phyloP scores from a whole-genome alignment of 2,888 invertebrate species.

The Xestia ashworthii region DNA sequence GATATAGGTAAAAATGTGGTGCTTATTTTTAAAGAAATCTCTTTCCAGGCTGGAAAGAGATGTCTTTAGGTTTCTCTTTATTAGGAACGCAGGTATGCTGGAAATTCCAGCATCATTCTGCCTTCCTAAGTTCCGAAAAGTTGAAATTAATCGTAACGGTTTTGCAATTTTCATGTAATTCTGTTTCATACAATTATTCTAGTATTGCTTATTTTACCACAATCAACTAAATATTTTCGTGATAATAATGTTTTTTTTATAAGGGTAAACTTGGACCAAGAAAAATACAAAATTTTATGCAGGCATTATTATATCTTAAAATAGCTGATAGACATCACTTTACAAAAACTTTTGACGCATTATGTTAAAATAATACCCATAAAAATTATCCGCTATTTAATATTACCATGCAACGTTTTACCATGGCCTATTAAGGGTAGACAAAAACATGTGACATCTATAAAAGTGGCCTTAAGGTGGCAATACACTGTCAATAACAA shows the following conservation, averaged over 20 bases:
- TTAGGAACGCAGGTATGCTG: no score
- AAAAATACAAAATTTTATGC: no score
- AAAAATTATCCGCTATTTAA: conserved; percentile 45
- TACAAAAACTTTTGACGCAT: conserved; percentile 15
- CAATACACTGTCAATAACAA: conserved; percentile 30
- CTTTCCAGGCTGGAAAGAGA: no score
- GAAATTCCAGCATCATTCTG: no score
- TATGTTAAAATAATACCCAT: conserved; percentile 21
- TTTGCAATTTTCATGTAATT: neutral
- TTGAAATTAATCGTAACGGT: neutral
- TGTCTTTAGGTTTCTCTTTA: no score
- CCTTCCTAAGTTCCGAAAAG: no score
- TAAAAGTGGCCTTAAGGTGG: conserved; percentile 20
- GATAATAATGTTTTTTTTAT: no score
- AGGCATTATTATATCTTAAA: neutral
- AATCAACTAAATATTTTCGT: neutral
- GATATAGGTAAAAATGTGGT: no score
- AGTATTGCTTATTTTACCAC: neutral
- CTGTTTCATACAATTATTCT: neutral
- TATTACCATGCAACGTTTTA: conserved; percentile 40
- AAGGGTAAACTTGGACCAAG: neutral
- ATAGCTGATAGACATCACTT: neutral
- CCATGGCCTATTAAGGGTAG: conserved; percentile 2
- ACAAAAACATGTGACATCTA: conserved; percentile 41
- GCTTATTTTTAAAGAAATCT: no score